Percentiles rank a stretch among this genome's conserved stretches.
phyloP scores from a whole-genome alignment of 2,888 invertebrate species.

The Fabriciana adippe region DNA sequence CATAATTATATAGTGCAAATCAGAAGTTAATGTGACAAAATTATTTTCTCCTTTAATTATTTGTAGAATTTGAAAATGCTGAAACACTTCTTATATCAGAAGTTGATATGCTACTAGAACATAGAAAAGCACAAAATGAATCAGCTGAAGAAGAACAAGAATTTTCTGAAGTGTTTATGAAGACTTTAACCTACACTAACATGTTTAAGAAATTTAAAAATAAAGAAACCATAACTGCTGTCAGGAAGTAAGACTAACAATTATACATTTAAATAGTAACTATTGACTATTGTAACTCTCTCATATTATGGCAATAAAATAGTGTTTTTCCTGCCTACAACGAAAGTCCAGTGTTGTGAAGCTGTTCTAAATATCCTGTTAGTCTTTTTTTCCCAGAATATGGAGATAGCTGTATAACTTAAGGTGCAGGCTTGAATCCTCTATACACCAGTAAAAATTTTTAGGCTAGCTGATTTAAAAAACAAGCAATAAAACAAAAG shows the following conservation, averaged over 20 bases:
- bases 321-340: no score
- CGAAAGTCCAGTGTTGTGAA: no score
- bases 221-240: conserved; percentile 97
- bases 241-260: conserved; percentile 88
- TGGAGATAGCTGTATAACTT: no score
- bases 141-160: conserved; percentile 99
- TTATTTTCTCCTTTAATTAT: conserved; percentile 12
- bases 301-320: no score
- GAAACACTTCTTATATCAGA: conserved; percentile 98
- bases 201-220: conserved; percentile 99
- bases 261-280: not conserved
- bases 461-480: no score
- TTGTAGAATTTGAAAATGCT: conserved; percentile 97
- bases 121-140: conserved; percentile 98
- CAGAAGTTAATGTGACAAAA: no score
- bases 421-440: no score
- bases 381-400: no score
- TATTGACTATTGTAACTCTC: not conserved
- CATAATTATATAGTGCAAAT: no score
- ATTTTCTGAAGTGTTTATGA: conserved; percentile 99
- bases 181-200: conserved; percentile 97
- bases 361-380: no score
- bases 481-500: no score
- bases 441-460: no score
- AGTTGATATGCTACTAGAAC: conserved; percentile 97